Evolutionary conservation across 92 coral and sea anemone species (phyloP).

Genomic region (Umimayanthus chanpuru): DNA sequence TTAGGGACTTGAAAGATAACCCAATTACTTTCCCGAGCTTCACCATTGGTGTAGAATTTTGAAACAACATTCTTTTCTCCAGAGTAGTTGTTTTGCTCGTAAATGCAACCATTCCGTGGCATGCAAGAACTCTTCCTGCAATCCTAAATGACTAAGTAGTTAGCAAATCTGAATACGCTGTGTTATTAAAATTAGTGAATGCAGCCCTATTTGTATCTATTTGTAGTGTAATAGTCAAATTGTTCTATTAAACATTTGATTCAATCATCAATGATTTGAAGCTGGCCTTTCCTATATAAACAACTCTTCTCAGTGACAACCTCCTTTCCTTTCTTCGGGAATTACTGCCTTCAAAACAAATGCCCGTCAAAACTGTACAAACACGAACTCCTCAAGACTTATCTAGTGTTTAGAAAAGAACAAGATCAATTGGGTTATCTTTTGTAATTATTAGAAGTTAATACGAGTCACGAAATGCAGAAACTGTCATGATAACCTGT

Average conservation of each 20-base stretch:
- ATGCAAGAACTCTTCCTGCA: no score
- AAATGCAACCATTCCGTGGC: no score
- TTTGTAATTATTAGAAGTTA: background rate
- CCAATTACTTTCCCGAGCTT: no score
- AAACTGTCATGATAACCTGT: no score
- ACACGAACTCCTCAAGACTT: background rate
- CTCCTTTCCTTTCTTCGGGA: background rate
- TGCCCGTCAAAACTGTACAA: background rate
- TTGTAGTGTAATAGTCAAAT: background rate
- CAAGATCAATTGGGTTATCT: background rate
- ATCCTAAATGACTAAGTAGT: no score
- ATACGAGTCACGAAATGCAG: background rate
- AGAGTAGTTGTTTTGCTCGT: no score
- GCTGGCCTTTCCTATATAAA: background rate
- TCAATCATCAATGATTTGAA: background rate
- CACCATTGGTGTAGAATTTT: no score
- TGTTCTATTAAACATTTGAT: background rate
- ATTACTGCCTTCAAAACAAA: background rate
- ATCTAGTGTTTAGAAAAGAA: background rate
- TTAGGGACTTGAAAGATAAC: no score
- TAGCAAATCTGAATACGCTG: no score
- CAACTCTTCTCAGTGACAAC: background rate
- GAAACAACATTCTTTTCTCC: no score
- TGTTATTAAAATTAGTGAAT: no score
- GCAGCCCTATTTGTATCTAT: no score